Base-by-base conservation (phyloP, 2,888 invertebrate genomes). In the Taphrorychus bicolor region DNA sequence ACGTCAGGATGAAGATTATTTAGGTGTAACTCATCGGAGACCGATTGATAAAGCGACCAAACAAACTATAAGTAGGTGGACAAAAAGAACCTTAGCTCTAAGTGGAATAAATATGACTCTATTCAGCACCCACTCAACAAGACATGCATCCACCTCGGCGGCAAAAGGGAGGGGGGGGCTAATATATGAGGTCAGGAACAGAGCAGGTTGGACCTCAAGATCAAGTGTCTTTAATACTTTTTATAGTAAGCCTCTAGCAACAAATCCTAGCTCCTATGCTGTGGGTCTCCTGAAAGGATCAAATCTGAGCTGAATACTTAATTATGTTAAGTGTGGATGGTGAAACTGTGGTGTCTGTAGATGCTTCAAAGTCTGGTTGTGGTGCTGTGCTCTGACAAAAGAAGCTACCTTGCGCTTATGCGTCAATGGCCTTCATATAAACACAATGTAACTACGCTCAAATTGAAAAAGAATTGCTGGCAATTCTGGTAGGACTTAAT, bases 71-170 rank as follows among this genome's bases (percentile, higher is more conserved):
- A 54, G 54, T 16, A 22, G 16, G 17, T 54, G 54, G 54, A 23
- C 24, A 16, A 22, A 24, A 16, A 4, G 3, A 5, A 16, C 16
- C 5, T 9, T 54, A 14, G 24, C 9, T 5, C 7, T 4, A 5
- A 54, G 54, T 54, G 54, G 54, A 5, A 5, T 54, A 14, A 24
- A 54, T 24, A n/a, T n/a, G n/a, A n/a, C n/a, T n/a, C 3, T 24
- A n/a, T 54, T 54, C 16, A 16, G 16, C 14, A 18, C 9, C 14
- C 17, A 54, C 32, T 14, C n/a, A 7, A 23, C n/a, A n/a, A 22
- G 32, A 7, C 54, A 54, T 23, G 54, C 54, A 5, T 9, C 54
- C 9, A 24, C 54, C 16, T 54, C 54, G 5, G 54, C 54, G 5
- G 54, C 54, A 9, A 7, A n/a, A 5, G 24, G 54, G 16, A 16